Evolutionary conservation across 2,797 vertebrate species (phyloP).

Genomic region (Centroberyx gerrardi): DNA sequence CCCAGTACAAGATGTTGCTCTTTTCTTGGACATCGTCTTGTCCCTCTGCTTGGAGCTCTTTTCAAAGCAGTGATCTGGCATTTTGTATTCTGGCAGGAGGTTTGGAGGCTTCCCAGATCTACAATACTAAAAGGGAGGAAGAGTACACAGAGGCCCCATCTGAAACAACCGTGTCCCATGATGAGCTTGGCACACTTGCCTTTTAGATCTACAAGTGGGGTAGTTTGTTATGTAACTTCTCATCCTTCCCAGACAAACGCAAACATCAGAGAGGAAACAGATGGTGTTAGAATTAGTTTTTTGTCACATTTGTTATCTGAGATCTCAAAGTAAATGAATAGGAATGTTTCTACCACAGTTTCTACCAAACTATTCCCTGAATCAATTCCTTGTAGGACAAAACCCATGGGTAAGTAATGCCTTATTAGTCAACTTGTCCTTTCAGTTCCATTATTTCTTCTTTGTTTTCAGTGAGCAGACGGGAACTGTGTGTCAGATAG

Average conservation of each 20-base stretch:
- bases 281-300: slow-evolving; percentile 19
- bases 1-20: slow-evolving; percentile 75
- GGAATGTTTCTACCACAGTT: neutral
- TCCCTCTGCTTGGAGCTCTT: slow-evolving; percentile 66
- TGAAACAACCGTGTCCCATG: slow-evolving; percentile 60
- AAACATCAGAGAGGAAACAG: slow-evolving; percentile 10
- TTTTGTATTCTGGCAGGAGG: slow-evolving; percentile 77
- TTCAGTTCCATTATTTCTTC: neutral
- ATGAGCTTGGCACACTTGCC: slow-evolving; percentile 59
- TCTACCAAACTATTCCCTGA: neutral
- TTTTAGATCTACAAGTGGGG: slow-evolving; percentile 50
- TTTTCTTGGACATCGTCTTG: slow-evolving; percentile 73
- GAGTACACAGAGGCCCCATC: slow-evolving; percentile 55
- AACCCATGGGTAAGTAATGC: neutral
- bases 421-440: slow-evolving; percentile 14
- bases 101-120: slow-evolving; percentile 74
- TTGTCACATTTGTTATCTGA: neutral
- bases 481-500: slow-evolving; percentile 36
- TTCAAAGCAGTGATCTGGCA: slow-evolving; percentile 69
- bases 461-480: slow-evolving; percentile 32
- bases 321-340: slow-evolving; percentile 9
- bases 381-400: neutral
- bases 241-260: slow-evolving; percentile 31
- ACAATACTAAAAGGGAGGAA: slow-evolving; percentile 60
- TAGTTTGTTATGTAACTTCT: slow-evolving; percentile 43